Conservation (phyloP, 92 coral and sea anemone species). For the Meandrina meandrites region DNA sequence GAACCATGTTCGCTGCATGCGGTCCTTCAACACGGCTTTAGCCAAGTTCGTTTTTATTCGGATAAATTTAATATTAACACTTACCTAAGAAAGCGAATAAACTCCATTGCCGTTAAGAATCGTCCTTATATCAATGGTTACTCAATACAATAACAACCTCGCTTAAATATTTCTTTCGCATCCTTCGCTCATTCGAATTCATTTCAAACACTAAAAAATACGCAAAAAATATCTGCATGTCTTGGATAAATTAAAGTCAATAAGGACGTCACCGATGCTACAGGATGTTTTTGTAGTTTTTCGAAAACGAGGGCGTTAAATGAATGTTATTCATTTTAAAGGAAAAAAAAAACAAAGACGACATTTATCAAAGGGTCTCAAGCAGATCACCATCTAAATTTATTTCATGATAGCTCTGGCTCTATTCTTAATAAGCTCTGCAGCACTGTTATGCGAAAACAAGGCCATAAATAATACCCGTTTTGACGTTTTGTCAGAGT, state of each 20-base stretch:
- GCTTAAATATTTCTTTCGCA: neutral
- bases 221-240: neutral
- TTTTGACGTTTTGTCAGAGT: neutral
- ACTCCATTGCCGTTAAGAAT: neutral
- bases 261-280: neutral
- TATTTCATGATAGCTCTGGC: neutral
- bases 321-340: neutral
- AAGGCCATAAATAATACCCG: neutral
- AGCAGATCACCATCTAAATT: neutral
- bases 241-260: conserved; percentile 12
- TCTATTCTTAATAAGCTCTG: neutral
- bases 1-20: neutral
- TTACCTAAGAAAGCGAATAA: neutral
- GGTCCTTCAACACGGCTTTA: neutral
- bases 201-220: neutral
- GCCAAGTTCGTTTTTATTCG: neutral
- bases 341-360: neutral
- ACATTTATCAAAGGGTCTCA: neutral
- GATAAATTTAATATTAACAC: neutral
- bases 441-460: neutral
- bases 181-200: neutral
- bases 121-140: neutral
- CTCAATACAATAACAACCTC: neutral
- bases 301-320: neutral
- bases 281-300: conserved; percentile 5